phyloP scores from a whole-genome alignment of 2,113 vertebrate species.

The Oreochromis niloticus region DNA sequence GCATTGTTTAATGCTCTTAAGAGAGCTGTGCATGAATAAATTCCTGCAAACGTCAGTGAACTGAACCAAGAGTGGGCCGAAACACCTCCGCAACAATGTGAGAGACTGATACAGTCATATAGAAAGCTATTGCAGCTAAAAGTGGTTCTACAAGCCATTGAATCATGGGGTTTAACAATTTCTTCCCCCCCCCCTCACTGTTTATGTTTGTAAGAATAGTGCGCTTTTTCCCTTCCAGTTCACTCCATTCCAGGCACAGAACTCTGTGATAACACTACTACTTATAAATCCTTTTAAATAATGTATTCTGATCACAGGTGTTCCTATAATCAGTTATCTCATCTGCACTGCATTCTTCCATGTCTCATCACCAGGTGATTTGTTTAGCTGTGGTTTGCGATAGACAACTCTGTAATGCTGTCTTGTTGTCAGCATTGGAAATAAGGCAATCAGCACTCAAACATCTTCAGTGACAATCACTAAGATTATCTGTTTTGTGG shows the following conservation, averaged over 20 bases:
- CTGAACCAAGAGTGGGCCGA: neutral
- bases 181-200: neutral
- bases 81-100: neutral
- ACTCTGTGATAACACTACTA: neutral
- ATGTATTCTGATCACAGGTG: constrained; percentile 28
- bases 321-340: constrained; percentile 23
- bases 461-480: constrained; percentile 7
- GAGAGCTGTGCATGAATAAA: neutral
- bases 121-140: neutral
- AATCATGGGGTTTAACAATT: neutral
- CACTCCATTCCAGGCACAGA: neutral
- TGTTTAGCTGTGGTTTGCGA: constrained; percentile 8
- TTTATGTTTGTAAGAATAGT: neutral
- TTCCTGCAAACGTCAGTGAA: neutral
- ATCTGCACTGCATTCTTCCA: constrained; percentile 16
- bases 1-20: neutral
- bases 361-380: constrained; percentile 24
- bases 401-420: constrained; percentile 32
- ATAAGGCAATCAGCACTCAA: neutral
- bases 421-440: constrained; percentile 16
- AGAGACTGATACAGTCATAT: neutral
- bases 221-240: neutral
- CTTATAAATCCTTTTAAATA: constrained; percentile 31
- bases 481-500: neutral
- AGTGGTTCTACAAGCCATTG: neutral